Base-by-base conservation (phyloP, 2,888 invertebrate species). In the Pediacus dermestoides region DNA sequence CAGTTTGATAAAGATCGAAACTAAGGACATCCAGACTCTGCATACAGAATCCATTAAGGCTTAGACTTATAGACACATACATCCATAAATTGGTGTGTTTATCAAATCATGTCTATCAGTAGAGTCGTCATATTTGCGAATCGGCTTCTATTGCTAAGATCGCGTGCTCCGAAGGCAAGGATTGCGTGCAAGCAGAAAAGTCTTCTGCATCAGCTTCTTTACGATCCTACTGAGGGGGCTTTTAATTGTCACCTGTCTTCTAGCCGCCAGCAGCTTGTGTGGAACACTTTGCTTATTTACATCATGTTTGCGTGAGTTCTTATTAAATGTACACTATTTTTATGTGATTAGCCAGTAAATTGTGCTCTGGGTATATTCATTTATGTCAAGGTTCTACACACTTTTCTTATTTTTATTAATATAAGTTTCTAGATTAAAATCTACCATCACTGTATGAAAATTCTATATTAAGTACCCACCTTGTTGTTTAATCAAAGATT, bases 211-310 rank as follows among this genome's bases (percentile, higher is more conserved):
- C 42, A 41, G 46, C 34, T 46, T 44, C 46, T 46, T 50, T 46
- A 50, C 42, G 46, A 44, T 33, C 43, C 34, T 34, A 36, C 37
- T 41, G 34, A 39, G 46, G 46, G 37, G 43, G 37, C 39, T 47
- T 46, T 51, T 47, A 51, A 51, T 49, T 51, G 51, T 51, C 51
- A 51, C 51, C 45, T 49, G 40, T 40, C 41, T 39, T 40, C 40
- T 42, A 36, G 41, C 40, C 45, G 36, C 37, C 44, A 33, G 31
- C 37, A 33, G 36, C 26, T 32, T 28, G 38, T 34, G 34, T 28
- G 34, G 37, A 33, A 34, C 42, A 40, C 33, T 38, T 31, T 25
- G 38, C 41, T 38, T 37, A 49, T 49, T 48, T 44, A 42, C 46
- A 49, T 49, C 39, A 42, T 42, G 40, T 42, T 50, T 34, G 45